phyloP scores from a whole-genome alignment of 2,888 invertebrate species.

The Steinernema hermaphroditum region DNA sequence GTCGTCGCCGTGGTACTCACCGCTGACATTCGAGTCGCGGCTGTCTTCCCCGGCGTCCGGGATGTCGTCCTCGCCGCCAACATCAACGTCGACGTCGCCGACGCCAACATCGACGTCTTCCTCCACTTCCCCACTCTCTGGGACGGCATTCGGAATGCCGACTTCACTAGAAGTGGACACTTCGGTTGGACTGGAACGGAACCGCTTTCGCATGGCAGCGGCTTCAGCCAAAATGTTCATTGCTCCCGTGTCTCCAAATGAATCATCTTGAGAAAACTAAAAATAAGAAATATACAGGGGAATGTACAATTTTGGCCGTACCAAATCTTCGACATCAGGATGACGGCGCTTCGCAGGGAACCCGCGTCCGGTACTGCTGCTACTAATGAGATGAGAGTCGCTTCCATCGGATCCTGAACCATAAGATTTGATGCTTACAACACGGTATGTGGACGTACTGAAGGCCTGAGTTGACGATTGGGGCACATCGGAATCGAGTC shows the following conservation, averaged over 20 bases:
- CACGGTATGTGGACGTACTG: too few species aligned
- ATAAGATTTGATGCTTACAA: too few species aligned
- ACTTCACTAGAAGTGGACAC: slow-evolving; percentile 19
- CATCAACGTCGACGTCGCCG: not conserved
- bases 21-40: not conserved
- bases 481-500: too few species aligned
- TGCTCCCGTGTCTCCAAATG: not conserved
- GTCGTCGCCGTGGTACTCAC: not conserved
- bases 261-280: too few species aligned
- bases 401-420: too few species aligned
- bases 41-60: not conserved
- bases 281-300: too few species aligned
- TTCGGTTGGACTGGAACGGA: slow-evolving; percentile 15
- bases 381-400: not conserved
- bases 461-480: too few species aligned
- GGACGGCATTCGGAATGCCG: not conserved
- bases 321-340: not conserved
- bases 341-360: not conserved
- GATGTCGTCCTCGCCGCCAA: not conserved
- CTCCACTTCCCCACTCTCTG: not conserved
- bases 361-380: not conserved
- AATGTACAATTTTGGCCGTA: too few species aligned
- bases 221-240: slow-evolving; percentile 23
- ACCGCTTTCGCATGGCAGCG: not conserved
- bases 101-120: not conserved